These are phyloP conservation scores for Labroides dimidiatus DNA, from an alignment of 2,797 vertebrate species.

Conservation along the genomic window DNA sequence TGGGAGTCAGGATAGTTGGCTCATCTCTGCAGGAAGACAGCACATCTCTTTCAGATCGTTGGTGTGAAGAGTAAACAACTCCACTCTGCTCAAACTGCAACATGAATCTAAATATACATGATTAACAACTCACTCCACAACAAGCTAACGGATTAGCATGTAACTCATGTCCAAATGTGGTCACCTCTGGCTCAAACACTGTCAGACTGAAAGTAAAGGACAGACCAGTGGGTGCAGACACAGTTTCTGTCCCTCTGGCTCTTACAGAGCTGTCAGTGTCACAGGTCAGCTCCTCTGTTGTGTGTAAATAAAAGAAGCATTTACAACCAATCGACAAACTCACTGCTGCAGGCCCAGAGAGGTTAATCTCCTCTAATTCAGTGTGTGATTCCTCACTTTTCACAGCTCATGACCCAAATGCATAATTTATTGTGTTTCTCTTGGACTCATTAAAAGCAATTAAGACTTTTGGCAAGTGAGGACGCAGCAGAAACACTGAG, in stretches of 20 bases:
- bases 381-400: constrained; percentile 9
- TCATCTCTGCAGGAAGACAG: too few relatives aligned
- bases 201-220: too few relatives aligned
- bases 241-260: background rate
- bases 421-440: constrained; percentile 26
- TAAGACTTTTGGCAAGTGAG: background rate
- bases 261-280: background rate
- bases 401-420: constrained; percentile 32
- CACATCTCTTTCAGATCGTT: background rate
- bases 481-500: background rate
- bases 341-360: background rate
- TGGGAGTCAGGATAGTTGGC: too few relatives aligned
- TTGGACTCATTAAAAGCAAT: constrained; percentile 32
- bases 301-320: background rate
- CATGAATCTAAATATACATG: too few relatives aligned
- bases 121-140: too few relatives aligned
- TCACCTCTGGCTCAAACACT: too few relatives aligned
- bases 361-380: constrained; percentile 12
- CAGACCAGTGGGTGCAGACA: background rate
- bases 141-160: too few relatives aligned
- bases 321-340: constrained; percentile 22
- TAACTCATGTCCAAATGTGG: too few relatives aligned
- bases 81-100: background rate
- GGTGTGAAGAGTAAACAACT: background rate
- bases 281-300: background rate